phyloP scores from a whole-genome alignment of 2,113 vertebrate species.

The Henicopernis longicauda region DNA sequence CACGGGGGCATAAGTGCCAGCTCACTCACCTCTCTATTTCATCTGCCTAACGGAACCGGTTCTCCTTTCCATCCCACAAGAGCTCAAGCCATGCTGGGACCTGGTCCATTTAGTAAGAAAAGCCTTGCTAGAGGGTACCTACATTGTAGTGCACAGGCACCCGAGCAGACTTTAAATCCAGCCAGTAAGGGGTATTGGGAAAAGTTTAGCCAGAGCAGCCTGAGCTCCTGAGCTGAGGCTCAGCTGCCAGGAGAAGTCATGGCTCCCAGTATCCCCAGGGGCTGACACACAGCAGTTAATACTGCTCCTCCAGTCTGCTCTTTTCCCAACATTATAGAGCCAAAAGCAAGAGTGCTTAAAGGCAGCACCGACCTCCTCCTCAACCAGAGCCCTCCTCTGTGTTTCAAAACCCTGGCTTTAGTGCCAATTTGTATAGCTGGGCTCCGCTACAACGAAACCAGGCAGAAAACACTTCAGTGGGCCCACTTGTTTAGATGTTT shows the following conservation, averaged over 20 bases:
- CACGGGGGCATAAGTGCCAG: background rate
- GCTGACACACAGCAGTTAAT: background rate
- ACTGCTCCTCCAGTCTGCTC: background rate
- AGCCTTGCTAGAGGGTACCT: background rate
- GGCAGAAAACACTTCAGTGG: background rate
- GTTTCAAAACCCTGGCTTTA: background rate
- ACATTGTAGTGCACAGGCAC: background rate
- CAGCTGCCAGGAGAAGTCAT: accelerated
- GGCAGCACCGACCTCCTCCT: background rate
- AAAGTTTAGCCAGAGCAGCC: background rate
- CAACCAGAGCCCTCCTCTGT: background rate
- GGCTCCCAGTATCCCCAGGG: background rate
- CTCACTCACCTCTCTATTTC: background rate
- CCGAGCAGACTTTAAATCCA: background rate
- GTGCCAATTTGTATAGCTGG: background rate
- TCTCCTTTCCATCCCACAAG: background rate
- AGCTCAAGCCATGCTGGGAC: background rate
- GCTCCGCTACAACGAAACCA: background rate
- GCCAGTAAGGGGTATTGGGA: background rate
- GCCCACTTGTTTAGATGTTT: background rate
- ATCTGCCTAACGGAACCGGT: background rate
- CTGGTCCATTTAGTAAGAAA: background rate
- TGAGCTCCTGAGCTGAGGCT: background rate
- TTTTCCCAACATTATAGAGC: background rate
- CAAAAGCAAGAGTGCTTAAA: background rate